These are phyloP conservation scores for Psilopogon haemacephalus DNA, from an alignment of 2,113 vertebrate genomes.

Conservation along the genomic window DNA sequence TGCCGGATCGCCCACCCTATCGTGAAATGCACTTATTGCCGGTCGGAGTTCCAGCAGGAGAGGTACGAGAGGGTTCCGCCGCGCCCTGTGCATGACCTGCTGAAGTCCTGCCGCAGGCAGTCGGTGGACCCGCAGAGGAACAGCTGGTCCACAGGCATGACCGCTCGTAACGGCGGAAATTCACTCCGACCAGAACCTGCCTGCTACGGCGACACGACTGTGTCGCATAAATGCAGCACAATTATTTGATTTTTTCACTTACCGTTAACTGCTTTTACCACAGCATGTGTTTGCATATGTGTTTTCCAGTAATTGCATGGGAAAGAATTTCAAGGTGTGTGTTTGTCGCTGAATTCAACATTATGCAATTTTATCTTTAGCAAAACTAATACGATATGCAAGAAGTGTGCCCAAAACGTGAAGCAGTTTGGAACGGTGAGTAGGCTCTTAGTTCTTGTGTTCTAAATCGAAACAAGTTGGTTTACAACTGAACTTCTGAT, in stretches of 20 bases:
- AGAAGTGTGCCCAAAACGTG: conserved; percentile 98
- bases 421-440: conserved; percentile 98
- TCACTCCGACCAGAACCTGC: fast-evolving
- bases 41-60: conserved; percentile 97
- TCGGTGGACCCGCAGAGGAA: too few relatives aligned
- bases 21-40: conserved; percentile 96
- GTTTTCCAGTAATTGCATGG: neutral
- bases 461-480: neutral
- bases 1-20: conserved; percentile 97
- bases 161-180: too few relatives aligned
- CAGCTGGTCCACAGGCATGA: neutral
- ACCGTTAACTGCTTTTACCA: fast-evolving
- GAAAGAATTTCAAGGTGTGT: fast-evolving
- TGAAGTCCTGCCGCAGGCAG: neutral
- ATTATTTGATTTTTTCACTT: fast-evolving
- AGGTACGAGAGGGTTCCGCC: conserved; percentile 76
- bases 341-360: neutral
- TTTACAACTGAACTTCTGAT: neutral
- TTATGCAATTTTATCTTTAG: conserved; percentile 70
- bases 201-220: fast-evolving
- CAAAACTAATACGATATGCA: conserved; percentile 99
- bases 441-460: neutral
- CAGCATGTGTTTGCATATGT: neutral
- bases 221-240: fast-evolving
- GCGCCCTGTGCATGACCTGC: neutral